Conservation (phyloP, 23 tunicate species). For the Styela plicata region DNA sequence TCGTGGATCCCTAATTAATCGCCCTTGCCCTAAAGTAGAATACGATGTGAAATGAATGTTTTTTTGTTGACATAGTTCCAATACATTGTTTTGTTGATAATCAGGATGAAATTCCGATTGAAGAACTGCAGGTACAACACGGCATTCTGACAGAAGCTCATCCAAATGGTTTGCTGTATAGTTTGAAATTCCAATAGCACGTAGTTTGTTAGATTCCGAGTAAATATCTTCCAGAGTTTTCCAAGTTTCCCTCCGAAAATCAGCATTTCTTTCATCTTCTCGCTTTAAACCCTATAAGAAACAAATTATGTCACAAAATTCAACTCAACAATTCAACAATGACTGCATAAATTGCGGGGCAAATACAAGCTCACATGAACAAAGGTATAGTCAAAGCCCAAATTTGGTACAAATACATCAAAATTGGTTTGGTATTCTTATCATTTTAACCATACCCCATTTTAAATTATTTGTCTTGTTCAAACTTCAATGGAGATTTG, state of each 20-base stretch:
- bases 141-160: conserved; percentile 36
- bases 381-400: too few species aligned
- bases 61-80: conserved; percentile 38
- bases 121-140: conserved; percentile 55
- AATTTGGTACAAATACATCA: too few species aligned
- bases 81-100: conserved; percentile 29
- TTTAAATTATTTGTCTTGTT: too few species aligned
- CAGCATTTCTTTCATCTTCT: conserved; percentile 35
- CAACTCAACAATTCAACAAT: too few species aligned
- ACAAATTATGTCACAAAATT: too few species aligned
- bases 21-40: conserved; percentile 61
- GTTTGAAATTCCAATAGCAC: conserved; percentile 68
- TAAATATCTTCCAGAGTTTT: conserved; percentile 44
- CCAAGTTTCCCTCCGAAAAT: conserved; percentile 54
- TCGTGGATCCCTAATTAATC: conserved; percentile 39
- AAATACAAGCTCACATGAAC: too few species aligned
- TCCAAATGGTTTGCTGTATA: conserved; percentile 45
- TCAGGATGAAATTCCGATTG: conserved; percentile 90
- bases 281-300: conserved; percentile 36
- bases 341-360: too few species aligned
- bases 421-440: too few species aligned
- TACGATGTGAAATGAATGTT: conserved; percentile 70
- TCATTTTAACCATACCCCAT: too few species aligned
- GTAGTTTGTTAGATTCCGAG: conserved; percentile 30
- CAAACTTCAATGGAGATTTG: too few species aligned